Base-by-base conservation (phyloP, 2,888 invertebrate genomes). In the Ormyrus labotus region DNA sequence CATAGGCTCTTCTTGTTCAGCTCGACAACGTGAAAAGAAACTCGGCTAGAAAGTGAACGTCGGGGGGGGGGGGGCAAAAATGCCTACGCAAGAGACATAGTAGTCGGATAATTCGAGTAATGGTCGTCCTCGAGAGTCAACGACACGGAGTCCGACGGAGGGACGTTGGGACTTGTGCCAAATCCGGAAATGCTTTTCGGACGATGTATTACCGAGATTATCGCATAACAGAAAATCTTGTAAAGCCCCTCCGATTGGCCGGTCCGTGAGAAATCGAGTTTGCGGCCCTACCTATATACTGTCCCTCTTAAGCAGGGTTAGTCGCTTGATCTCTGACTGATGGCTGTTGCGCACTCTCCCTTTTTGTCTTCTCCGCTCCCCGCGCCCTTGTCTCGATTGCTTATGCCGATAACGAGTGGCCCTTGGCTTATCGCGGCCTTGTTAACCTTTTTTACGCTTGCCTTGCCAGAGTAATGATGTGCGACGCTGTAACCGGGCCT, bases 181-280 rank as follows among this genome's bases (percentile, higher is more conserved):
- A 86, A 83, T 82, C 84, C 82, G 83, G 81, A 83, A 82, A 81
- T 79, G 82, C 81, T 83, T 70, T 74, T 58, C 78, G 67, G 80
- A 83, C 83, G 83, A 84, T 83, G 83, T 84, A 83, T 84, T 81
- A 84, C 83, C 82, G 80, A 87, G 86, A 87, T 86, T 86, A 85
- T 83, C 83, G 83, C 83, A 77, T 84, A 83, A 85, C 81, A 81
- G 84, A 84, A 82, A 83, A 85, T 84, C 81, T 81, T 80, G 65
- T 79, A 84, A 75, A 83, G 63, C 61, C 65, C 13, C 57, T 47
- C 47, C 71, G 63, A 76, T 64, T 45, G 63, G 11, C 8, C 50
- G 63, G 19, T 34, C 58, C 47, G 68, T 76, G 68, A 76, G 55
- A 63, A 84, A 85, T 83, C 63, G 81, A 81, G 78, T 83, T 83